Conservation (phyloP, 2,888 invertebrate species). For the Synergus laeviventris region DNA sequence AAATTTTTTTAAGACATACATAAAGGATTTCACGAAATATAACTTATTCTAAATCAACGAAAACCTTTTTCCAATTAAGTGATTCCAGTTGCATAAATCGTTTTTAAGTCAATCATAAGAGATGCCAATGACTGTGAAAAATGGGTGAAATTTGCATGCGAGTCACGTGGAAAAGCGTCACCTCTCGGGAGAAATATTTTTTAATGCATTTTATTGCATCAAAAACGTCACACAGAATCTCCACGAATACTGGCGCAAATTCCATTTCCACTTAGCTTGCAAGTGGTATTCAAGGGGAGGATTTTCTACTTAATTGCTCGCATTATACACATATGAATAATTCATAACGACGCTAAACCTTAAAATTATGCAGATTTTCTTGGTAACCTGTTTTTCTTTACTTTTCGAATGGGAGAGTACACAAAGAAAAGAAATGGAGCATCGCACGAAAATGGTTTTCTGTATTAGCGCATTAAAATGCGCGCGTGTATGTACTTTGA, state of each 20-base stretch:
- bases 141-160: not conserved
- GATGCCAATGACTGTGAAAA: too few relatives aligned
- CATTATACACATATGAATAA: slow-evolving; percentile 31
- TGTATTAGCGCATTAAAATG: not conserved
- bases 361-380: slow-evolving; percentile 1
- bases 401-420: not conserved
- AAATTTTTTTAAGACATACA: too few relatives aligned
- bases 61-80: too few relatives aligned
- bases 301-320: slow-evolving; percentile 23
- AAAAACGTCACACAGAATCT: not conserved
- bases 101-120: too few relatives aligned
- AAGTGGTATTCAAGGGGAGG: slow-evolving; percentile 2
- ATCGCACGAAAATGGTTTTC: not conserved
- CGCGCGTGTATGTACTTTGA: not conserved
- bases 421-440: not conserved
- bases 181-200: not conserved
- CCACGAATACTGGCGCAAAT: not conserved
- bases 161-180: not conserved
- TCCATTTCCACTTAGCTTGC: slow-evolving; percentile 9
- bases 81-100: too few relatives aligned
- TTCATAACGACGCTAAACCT: slow-evolving; percentile 13
- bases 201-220: not conserved
- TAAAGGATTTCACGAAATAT: too few relatives aligned
- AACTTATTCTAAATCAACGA: too few relatives aligned
- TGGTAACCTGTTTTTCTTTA: not conserved